Evolutionary conservation across 2,888 invertebrate species (phyloP), one percentile per base, ranked within the genome.

Genomic region (Watsonalla binaria): DNA sequence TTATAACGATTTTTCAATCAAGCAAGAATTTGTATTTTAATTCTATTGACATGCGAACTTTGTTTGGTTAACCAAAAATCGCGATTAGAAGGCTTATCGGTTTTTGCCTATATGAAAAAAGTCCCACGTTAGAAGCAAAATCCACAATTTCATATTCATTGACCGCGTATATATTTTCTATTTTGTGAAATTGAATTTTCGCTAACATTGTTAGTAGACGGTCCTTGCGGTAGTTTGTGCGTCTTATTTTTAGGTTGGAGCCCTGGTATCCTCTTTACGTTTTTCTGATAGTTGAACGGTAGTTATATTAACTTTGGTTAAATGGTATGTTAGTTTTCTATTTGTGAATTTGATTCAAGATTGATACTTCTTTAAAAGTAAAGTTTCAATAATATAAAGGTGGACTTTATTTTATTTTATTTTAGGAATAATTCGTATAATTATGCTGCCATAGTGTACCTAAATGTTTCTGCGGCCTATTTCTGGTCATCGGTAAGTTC

Each of bases 161-260:
- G 86, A 82, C 86, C 85, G 85, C 86, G 87, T 86, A 87, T 84
- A 84, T 84, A 82, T 87, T 86, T 86, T 83, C 85, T 88, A 84
- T 87, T 86, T 84, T 81, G 81, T 71, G 80, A 87, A 86, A 88
- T 88, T 87, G 86, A 88, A 86, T 85, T 86, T 77, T 74, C 76
- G 65, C 76, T 84, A 84, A 86, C 86, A 82, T 82, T 85, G 85
- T 86, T 85, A 84, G 83, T 78, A 80, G 81, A 76, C 78, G 79
- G 74, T 78, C 71, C 60, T 68, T 66, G 69, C 65, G 83, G 82
- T 84, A 78, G 65, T 58, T 37, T 51, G 68, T 67, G 62, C 69
- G 72, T 78, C 72, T 81, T 79, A 78, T 70, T 82, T 82, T 76
- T 81, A 76, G 71, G 66, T 62, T 58, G 68, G 65, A 65, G 61